A percentile compares a stretch with the other conserved stretches of the same genome.
phyloP scores from a whole-genome alignment of 2,797 vertebrate genomes.

The Amazona finschi region DNA sequence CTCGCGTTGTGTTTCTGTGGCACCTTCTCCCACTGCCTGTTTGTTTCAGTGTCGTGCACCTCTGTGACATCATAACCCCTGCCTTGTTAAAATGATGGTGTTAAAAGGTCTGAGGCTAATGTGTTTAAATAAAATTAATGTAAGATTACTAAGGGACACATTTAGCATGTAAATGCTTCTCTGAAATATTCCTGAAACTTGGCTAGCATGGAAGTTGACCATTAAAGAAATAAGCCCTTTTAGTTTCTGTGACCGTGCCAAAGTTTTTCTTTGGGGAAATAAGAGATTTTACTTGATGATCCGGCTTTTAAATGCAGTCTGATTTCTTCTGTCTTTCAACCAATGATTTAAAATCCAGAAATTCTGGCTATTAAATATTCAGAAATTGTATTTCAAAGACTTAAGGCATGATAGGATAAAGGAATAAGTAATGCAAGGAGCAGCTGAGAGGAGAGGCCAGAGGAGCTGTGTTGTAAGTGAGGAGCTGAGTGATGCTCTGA shows the following conservation, averaged over 20 bases:
- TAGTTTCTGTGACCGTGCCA: not conserved
- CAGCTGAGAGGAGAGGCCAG: not conserved
- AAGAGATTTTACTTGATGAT: not conserved
- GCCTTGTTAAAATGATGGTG: not conserved
- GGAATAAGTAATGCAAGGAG: not conserved
- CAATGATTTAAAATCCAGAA: not conserved
- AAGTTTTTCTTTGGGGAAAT: not conserved
- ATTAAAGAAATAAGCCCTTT: not conserved
- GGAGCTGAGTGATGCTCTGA: not conserved
- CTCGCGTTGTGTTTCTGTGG: not conserved
- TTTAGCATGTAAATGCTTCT: not conserved
- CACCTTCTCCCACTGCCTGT: not conserved
- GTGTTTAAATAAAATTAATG: not conserved
- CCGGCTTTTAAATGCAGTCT: not conserved
- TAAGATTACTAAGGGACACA: not conserved
- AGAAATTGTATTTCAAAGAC: not conserved
- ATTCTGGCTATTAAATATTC: not conserved
- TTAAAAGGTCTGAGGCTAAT: not conserved
- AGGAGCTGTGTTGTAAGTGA: not conserved
- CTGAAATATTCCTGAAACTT: not conserved
- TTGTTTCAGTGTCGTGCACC: not conserved
- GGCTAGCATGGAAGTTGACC: not conserved
- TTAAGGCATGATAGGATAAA: not conserved
- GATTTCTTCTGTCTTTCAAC: not conserved
- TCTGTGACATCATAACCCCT: not conserved